Conservation (phyloP, 2,797 vertebrate species). For the Amblyraja radiata region DNA sequence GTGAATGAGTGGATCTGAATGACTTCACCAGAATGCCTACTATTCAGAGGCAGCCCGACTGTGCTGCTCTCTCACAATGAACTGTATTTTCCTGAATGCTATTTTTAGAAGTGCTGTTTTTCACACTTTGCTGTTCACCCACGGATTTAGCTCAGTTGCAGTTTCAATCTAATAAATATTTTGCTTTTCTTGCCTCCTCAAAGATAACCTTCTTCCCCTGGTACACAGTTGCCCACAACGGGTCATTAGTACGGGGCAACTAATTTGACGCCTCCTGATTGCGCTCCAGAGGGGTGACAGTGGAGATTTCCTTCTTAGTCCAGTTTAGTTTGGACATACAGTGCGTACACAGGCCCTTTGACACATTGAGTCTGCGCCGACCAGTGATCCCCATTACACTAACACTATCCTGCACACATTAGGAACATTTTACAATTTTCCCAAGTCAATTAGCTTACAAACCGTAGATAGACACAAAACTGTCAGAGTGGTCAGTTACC, state of each 20-base stretch:
- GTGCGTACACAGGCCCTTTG: too few species aligned
- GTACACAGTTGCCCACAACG: neutral
- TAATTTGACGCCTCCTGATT: neutral
- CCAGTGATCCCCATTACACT: too few species aligned
- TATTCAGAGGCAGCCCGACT: neutral
- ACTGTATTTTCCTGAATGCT: too few species aligned
- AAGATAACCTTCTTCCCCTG: too few species aligned
- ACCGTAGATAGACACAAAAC: too few species aligned
- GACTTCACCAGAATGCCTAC: neutral
- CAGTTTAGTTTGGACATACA: too few species aligned
- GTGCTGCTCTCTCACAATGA: neutral
- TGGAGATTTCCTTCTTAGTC: neutral
- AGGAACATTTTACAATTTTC: too few species aligned
- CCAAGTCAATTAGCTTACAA: too few species aligned
- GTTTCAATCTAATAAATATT: neutral
- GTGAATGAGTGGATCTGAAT: neutral
- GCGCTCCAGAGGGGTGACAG: neutral
- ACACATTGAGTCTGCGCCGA: too few species aligned
- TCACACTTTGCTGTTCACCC: neutral
- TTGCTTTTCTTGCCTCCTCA: neutral
- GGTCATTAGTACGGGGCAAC: neutral
- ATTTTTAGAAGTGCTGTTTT: conserved; percentile 3
- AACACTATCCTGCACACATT: too few species aligned
- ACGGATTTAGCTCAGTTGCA: neutral
- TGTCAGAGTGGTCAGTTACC: neutral